phyloP scores from a whole-genome alignment of 1,140 invertebrate species.

The Pararge aegeria region DNA sequence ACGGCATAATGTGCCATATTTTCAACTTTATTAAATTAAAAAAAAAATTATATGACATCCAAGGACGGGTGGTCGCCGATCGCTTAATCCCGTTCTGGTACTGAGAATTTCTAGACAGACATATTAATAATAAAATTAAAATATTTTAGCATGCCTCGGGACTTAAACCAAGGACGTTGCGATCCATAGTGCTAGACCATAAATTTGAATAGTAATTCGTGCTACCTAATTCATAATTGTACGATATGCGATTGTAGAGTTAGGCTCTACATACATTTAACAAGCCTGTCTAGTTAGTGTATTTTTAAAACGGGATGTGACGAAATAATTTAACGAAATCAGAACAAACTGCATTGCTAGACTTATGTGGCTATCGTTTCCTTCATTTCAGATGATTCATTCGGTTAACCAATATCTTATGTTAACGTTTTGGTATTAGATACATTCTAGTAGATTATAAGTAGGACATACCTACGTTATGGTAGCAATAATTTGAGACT shows the following conservation, averaged over 20 bases:
- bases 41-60: no score
- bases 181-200: no score
- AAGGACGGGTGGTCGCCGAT: no score
- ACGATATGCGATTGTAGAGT: neutral
- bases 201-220: no score
- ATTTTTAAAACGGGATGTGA: neutral
- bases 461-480: neutral
- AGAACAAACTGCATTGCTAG: neutral
- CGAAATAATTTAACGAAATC: neutral
- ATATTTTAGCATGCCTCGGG: no score
- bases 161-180: no score
- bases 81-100: no score
- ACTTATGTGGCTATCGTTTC: constrained; percentile 4
- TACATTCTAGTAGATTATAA: neutral
- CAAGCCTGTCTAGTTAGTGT: neutral
- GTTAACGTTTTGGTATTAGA: neutral
- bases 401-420: neutral
- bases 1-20: no score
- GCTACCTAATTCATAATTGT: no score
- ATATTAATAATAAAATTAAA: no score
- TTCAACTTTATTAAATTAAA: no score
- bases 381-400: constrained; percentile 3
- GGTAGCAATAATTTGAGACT: neutral
- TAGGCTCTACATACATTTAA: neutral
- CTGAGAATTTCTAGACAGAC: no score